Conservation (phyloP, 2,113 vertebrate genomes). For the Solenodon paradoxus region DNA sequence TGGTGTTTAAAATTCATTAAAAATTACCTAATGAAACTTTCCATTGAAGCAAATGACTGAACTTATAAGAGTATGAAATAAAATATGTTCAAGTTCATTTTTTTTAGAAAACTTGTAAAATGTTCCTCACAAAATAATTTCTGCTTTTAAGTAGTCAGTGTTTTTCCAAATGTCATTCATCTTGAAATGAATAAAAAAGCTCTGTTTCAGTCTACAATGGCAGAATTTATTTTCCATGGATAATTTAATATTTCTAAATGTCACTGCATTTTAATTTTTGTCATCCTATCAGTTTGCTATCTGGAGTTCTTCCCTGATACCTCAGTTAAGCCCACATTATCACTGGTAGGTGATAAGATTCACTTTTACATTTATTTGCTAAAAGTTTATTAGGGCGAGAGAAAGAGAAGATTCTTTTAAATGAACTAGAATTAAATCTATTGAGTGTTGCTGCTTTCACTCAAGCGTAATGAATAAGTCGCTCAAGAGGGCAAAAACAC, state of each 20-base stretch:
- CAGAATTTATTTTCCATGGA: not conserved
- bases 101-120: not conserved
- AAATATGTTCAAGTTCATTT: not conserved
- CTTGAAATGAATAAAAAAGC: not conserved
- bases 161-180: not conserved
- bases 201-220: not conserved
- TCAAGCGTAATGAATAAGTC: not conserved
- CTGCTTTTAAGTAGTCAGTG: not conserved
- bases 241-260: conserved; percentile 35
- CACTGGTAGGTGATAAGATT: not conserved
- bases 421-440: not conserved
- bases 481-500: not conserved
- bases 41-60: not conserved
- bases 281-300: not conserved
- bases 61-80: not conserved
- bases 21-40: conserved; percentile 4
- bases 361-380: not conserved
- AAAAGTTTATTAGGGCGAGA: not conserved
- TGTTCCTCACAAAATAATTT: not conserved
- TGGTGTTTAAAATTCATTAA: not conserved
- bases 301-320: not conserved
- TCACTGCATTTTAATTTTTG: conserved; percentile 27
- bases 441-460: not conserved
- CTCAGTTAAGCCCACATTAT: not conserved
- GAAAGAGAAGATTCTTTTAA: not conserved